Conservation (phyloP, 2,797 vertebrate genomes). For the Rhynchonycteris naso region DNA sequence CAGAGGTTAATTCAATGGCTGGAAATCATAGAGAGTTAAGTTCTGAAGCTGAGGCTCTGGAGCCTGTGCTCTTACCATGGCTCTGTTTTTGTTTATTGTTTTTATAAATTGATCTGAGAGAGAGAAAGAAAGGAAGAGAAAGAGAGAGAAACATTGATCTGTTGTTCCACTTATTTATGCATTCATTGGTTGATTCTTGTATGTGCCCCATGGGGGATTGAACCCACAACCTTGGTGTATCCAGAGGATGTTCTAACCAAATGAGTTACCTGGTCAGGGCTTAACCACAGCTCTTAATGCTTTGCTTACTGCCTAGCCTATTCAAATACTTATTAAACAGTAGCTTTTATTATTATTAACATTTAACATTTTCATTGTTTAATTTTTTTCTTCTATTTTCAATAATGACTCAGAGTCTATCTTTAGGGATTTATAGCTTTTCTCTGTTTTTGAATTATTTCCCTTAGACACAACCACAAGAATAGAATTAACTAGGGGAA, state of each 20-base stretch:
- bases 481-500: not conserved
- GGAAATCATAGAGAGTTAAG: not conserved
- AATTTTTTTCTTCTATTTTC: not conserved
- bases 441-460: constrained; percentile 27
- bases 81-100: too few species aligned
- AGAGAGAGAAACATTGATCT: too few species aligned
- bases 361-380: not conserved
- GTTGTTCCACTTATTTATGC: too few species aligned
- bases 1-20: not conserved
- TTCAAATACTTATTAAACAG: not conserved
- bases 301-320: not conserved
- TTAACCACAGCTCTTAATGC: not conserved
- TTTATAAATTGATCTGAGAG: too few species aligned
- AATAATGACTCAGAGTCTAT: not conserved
- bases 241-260: too few species aligned
- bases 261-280: too few species aligned
- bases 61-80: too few species aligned
- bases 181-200: too few species aligned
- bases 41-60: not conserved
- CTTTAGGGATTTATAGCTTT: not conserved
- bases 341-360: not conserved
- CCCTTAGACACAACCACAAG: not conserved
- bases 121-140: too few species aligned
- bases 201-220: too few species aligned
- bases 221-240: too few species aligned